These are phyloP conservation scores for Pogoniulus pusillus DNA, from an alignment of 2,797 vertebrate species.

Conservation along the genomic window DNA sequence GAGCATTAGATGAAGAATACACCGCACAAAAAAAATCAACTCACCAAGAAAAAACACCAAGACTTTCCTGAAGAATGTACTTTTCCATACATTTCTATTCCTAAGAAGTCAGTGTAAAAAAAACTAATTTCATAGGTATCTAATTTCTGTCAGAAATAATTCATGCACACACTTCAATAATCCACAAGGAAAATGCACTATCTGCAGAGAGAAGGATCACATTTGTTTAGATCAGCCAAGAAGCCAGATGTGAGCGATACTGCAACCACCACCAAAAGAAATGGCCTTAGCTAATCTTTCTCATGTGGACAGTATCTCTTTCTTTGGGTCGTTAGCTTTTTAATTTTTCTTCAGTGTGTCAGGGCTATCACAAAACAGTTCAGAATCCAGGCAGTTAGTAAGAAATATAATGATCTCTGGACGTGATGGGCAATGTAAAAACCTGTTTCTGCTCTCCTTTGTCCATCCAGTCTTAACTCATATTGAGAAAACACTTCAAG, in stretches of 20 bases:
- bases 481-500: background rate
- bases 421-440: background rate
- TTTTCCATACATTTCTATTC: background rate
- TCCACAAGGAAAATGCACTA: conserved; percentile 4
- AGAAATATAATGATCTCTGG: background rate
- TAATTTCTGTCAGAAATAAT: background rate
- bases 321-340: background rate
- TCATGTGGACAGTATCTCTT: background rate
- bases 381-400: background rate
- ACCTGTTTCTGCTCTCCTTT: background rate
- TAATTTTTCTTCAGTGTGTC: background rate
- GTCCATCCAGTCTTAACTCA: background rate
- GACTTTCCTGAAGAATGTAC: background rate
- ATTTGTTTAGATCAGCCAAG: background rate
- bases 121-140: background rate
- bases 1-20: background rate
- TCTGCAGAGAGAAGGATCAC: background rate
- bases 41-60: background rate
- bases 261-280: background rate
- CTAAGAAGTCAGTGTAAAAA: background rate
- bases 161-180: conserved; percentile 4
- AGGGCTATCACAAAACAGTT: background rate
- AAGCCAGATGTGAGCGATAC: background rate
- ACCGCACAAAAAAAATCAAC: background rate
- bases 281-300: background rate